These are phyloP conservation scores for Ormia ochracea DNA, from an alignment of 2,888 invertebrate genomes.

Conservation along the genomic window DNA sequence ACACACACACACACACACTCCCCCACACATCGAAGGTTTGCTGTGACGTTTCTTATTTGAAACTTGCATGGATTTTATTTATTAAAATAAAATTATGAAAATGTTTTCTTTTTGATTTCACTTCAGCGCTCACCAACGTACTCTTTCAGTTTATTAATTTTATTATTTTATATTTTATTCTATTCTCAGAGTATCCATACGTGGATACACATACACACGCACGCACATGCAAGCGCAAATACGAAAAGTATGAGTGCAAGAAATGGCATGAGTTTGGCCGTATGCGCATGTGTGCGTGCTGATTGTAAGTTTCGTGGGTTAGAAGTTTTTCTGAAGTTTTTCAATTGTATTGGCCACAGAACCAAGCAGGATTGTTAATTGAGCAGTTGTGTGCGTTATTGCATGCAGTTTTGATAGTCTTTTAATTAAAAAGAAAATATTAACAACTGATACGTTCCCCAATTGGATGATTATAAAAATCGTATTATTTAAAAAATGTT, in stretches of 20 bases:
- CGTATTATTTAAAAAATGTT: not conserved
- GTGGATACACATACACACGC: too few species aligned
- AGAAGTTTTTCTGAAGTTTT: constrained; percentile 60
- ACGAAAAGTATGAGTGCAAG: not conserved
- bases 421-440: not conserved
- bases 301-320: constrained; percentile 39
- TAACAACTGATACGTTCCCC: not conserved
- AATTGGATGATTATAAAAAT: not conserved
- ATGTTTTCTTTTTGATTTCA: constrained; percentile 61
- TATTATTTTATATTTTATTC: not conserved
- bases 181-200: constrained; percentile 8
- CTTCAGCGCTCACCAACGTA: not conserved
- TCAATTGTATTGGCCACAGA: constrained; percentile 60
- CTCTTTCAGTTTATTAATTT: constrained; percentile 22
- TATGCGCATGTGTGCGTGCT: not conserved
- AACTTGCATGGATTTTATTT: not conserved
- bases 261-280: not conserved
- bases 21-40: not conserved
- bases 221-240: too few species aligned
- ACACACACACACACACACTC: too few species aligned
- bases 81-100: constrained; percentile 18
- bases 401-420: constrained; percentile 40
- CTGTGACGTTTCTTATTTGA: not conserved
- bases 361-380: constrained; percentile 61
- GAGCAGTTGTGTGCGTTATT: constrained; percentile 62